Evolutionary conservation across 2,113 vertebrate species (phyloP).

Genomic region (Toxotes jaculatrix): DNA sequence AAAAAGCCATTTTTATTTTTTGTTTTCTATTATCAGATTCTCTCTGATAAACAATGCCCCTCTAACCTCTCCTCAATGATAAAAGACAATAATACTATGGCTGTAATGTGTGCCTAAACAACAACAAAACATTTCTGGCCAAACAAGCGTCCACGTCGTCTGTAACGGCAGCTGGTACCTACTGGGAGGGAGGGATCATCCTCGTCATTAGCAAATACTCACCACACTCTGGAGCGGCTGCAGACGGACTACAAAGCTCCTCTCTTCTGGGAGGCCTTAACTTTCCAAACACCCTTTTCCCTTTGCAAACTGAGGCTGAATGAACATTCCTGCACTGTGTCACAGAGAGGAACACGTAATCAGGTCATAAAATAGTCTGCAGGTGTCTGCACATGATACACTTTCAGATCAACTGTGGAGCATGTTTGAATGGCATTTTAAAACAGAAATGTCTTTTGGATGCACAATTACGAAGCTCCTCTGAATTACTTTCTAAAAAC

Average conservation of each 20-base stretch:
- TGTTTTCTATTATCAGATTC: background rate
- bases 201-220: constrained; percentile 45
- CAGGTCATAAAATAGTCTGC: constrained; percentile 59
- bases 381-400: constrained; percentile 14
- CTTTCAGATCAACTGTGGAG: constrained; percentile 15
- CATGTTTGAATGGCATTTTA: constrained; percentile 11
- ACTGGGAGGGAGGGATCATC: constrained; percentile 39
- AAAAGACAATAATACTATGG: background rate
- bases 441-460: background rate
- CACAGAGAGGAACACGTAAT: constrained; percentile 60
- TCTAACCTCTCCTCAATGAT: background rate
- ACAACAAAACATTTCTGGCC: background rate
- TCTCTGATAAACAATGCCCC: background rate
- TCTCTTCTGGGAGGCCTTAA: constrained; percentile 68
- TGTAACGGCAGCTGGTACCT: constrained; percentile 27
- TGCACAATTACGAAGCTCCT: background rate
- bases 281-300: constrained; percentile 27
- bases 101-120: background rate
- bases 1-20: no score
- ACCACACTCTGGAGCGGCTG: constrained; percentile 23
- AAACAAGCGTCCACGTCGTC: constrained; percentile 2
- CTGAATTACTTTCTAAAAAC: constrained; percentile 7
- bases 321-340: constrained; percentile 65
- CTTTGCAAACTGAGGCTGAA: constrained; percentile 47
- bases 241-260: constrained; percentile 59